These are phyloP conservation scores for Circaetus gallicus DNA, from an alignment of 2,113 vertebrate species.

Conservation along the genomic window DNA sequence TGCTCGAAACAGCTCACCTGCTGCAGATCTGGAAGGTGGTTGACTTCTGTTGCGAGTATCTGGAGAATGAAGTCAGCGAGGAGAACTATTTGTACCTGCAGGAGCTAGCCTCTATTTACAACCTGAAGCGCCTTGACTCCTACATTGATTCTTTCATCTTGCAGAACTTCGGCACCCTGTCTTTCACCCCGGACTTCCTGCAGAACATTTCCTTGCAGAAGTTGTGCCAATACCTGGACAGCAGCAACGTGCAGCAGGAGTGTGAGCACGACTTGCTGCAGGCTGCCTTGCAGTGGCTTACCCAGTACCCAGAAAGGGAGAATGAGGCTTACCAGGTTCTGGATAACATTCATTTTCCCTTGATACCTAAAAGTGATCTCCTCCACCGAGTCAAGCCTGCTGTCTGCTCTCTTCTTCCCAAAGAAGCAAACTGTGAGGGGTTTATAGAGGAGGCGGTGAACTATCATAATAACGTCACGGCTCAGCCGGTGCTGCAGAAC, in stretches of 20 bases:
- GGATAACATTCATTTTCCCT: slow-evolving; percentile 85
- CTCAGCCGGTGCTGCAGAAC: slow-evolving; percentile 88
- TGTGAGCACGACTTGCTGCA: slow-evolving; percentile 87
- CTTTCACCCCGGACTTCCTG: slow-evolving; percentile 85
- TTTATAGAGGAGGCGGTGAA: slow-evolving; percentile 86
- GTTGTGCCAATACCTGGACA: slow-evolving; percentile 83
- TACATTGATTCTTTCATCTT: slow-evolving; percentile 90
- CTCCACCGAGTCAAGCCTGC: slow-evolving; percentile 80
- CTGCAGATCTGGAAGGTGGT: slow-evolving; percentile 92
- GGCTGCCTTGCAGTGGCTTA: slow-evolving; percentile 88
- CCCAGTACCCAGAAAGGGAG: slow-evolving; percentile 79
- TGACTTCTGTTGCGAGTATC: slow-evolving; percentile 94
- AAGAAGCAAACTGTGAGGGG: slow-evolving; percentile 79
- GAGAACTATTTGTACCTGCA: slow-evolving; percentile 95
- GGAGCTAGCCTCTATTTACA: slow-evolving; percentile 90
- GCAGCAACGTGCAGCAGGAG: slow-evolving; percentile 83
- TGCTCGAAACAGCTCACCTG: slow-evolving; percentile 90
- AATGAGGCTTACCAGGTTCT: slow-evolving; percentile 80
- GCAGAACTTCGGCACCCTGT: slow-evolving; percentile 82
- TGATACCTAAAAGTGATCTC: slow-evolving; percentile 86
- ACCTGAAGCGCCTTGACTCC: slow-evolving; percentile 84
- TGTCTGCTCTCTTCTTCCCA: slow-evolving; percentile 80
- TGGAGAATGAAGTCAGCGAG: slow-evolving; percentile 89
- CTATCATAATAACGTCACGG: slow-evolving; percentile 82
- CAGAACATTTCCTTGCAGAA: slow-evolving; percentile 83